Base-by-base conservation (phyloP, 1,140 invertebrate species). In the Apis florea region DNA sequence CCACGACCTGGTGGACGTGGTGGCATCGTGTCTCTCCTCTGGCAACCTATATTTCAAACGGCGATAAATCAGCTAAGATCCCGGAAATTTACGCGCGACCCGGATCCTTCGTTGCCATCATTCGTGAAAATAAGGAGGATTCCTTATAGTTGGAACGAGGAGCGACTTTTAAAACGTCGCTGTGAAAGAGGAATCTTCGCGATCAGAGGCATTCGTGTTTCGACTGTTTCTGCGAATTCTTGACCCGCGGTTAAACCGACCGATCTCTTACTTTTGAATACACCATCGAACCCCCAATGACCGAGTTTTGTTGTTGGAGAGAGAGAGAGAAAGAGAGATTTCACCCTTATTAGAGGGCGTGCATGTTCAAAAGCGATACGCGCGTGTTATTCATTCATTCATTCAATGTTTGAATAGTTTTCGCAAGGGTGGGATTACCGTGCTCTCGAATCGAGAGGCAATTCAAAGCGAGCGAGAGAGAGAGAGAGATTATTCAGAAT, bases 1-100 rank as follows among this genome's bases (percentile, higher is more conserved):
- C 78, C 79, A 86, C 80, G 82, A 84, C 67, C 83, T 67, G 31
- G n/a, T 67, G 31, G n/a, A 13, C 49, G 58, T 8, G 54, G 64
- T 47, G 54, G 73, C 71, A 63, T 49, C 80, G 69, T 79, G 64
- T 77, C 49, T 31, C 11, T 51, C 26, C 53, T 47, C 63, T 54
- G 61, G 82, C 84, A 89, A 88, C 83, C 88, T 89, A 89, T 90
- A 90, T 90, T 86, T 90, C 85, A 88, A 66, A 63, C 72, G 80
- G 76, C 82, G 64, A 89, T 90, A 90, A 89, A 90, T 90, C 89
- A 89, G 84, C 83, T 83, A 89, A 86, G 88, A 88, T 88, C 89
- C 83, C 79, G 84, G 86, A 88, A 90, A 90, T 89, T 89, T 88
- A 90, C 88, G 85, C 86, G 83, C 83, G 84, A 89, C 84, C 87